Evolutionary conservation across 2,888 invertebrate species (phyloP), one percentile per base, ranked within the genome.

Genomic region (Apodemia mormo): DNA sequence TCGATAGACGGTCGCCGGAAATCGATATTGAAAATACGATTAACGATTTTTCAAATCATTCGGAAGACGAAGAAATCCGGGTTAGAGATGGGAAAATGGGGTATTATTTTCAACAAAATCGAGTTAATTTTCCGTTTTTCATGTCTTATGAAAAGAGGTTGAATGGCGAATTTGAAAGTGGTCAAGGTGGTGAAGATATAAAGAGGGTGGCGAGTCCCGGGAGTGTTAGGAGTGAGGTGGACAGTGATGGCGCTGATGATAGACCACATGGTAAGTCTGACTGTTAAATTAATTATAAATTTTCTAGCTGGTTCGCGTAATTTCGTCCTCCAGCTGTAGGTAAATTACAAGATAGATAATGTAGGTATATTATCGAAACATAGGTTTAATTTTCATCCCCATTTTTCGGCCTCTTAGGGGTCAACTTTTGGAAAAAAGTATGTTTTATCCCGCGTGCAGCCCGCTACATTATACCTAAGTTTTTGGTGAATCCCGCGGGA

Each of bases 71-170:
- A 2, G 89, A 92, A 1, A 77, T 87, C 6, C 90, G 92, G 77
- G 80, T 87, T 72, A 84, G 90, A 67, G 88, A 89, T 70, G 85
- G 84, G 68, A 89, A 90, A 75, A 86, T 92, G 87, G 87, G 88
- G 0, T 93, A 92, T 70, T 93, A 89, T 76, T 90, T 90, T 66
- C 90, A 90, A 68, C 92, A 91, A 77, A 92, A 86, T 76, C 81
- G 92, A 0, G 88, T 92, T 58, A 92, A 91, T 82, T 93, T 93
- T 71, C 93, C 93, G 56, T 91, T 93, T 75, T 93, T 92, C 74
- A 90, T 94, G 89, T 86, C 89, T 2, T 93, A 93, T 73, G 92
- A 93, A 6, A 92, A 93, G 73, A 84, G 92, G 69, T 83, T 82
- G 2, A 85, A 79, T 65, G 85, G 84, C 49, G 85, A 80, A 65